Conservation (phyloP, 2,797 vertebrate genomes). For the Bucorvus abyssinicus region DNA sequence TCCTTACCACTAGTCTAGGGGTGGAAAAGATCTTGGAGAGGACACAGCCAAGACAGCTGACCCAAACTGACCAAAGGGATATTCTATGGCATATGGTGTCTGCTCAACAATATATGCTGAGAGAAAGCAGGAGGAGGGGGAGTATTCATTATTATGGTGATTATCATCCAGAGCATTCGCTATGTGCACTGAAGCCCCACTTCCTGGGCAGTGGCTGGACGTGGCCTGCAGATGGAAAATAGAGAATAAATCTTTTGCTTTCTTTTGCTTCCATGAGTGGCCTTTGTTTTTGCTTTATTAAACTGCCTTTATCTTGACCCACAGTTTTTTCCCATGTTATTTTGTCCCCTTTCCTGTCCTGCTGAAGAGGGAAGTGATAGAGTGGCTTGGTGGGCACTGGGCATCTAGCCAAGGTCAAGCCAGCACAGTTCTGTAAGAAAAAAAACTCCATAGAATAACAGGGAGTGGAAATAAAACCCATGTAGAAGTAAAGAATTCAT, state of each 20-base stretch:
- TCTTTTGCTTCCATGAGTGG: rapidly evolving
- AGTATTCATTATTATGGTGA: not conserved
- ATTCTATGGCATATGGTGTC: not conserved
- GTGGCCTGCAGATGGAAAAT: not conserved
- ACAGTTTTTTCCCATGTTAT: not conserved
- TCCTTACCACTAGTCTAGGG: not conserved
- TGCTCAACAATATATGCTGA: not conserved
- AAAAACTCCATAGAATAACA: not conserved
- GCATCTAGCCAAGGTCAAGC: not conserved
- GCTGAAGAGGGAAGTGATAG: not conserved
- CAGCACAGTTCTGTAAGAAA: not conserved
- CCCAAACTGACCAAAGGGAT: too few relatives aligned
- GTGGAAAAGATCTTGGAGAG: too few relatives aligned
- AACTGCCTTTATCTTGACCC: too few relatives aligned
- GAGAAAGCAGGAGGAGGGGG: not conserved
- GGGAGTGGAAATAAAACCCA: not conserved
- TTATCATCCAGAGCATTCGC: too few relatives aligned
- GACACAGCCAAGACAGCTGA: too few relatives aligned
- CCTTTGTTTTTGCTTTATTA: not conserved
- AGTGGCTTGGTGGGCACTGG: not conserved
- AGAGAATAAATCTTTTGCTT: not conserved
- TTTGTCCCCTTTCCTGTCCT: not conserved
- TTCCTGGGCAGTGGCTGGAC: too few relatives aligned
- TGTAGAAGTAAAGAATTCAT: not conserved
- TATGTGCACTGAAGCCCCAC: too few relatives aligned